A percentile compares a stretch with the other conserved stretches of the same genome.
Evolutionary conservation across 2,797 vertebrate species (phyloP).

Genomic region (Intellagama lesueurii): DNA sequence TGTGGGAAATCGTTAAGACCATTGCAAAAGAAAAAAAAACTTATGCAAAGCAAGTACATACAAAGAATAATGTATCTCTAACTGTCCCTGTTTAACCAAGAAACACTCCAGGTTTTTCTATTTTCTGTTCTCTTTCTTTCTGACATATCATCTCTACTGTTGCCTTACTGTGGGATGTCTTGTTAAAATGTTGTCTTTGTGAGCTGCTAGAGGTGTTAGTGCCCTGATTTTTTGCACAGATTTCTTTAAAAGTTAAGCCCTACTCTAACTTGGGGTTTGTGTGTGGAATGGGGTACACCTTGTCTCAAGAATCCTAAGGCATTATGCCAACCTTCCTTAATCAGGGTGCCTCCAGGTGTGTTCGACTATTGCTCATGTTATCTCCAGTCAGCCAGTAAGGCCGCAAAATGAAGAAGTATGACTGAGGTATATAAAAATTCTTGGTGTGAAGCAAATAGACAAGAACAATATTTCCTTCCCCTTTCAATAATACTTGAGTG

Average conservation of each 20-base stretch:
- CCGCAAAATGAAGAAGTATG: no score
- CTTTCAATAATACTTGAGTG: no score
- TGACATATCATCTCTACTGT: neutral
- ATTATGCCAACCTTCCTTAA: neutral
- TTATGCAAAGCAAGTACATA: conserved; percentile 1
- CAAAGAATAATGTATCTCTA: neutral
- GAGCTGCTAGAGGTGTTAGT: neutral
- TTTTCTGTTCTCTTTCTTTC: neutral
- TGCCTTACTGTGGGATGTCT: neutral
- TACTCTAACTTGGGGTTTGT: neutral
- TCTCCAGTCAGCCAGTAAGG: neutral
- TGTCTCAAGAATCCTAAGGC: neutral
- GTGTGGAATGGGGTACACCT: neutral
- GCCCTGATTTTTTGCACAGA: neutral
- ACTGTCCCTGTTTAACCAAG: neutral
- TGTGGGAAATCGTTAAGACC: neutral
- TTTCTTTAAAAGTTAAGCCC: neutral
- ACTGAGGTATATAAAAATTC: no score
- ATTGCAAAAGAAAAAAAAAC: conserved; percentile 9
- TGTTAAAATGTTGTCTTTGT: neutral
- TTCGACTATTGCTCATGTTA: neutral
- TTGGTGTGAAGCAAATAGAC: no score
- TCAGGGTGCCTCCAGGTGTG: no score
- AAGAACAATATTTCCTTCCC: no score
- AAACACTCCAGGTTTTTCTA: neutral